Conservation (phyloP, 2,113 vertebrate species). For the Varanus komodoensis region DNA sequence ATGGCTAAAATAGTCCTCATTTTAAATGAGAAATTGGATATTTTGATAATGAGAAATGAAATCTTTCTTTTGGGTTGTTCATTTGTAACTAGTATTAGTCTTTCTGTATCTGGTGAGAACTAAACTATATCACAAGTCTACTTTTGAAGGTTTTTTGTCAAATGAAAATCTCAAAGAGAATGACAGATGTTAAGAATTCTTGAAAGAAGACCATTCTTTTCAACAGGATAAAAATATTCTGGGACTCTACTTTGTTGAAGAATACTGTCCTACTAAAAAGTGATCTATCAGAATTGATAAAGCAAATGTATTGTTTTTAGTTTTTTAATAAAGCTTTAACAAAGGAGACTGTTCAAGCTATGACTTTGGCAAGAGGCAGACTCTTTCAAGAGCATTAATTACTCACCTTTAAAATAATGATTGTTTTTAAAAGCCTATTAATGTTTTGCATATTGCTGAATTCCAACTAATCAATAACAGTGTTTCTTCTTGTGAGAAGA, state of each 20-base stretch:
- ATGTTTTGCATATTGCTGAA: background rate
- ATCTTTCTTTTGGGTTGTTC: background rate
- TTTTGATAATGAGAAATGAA: background rate
- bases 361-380: background rate
- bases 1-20: background rate
- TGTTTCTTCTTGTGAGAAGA: too few species aligned
- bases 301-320: background rate
- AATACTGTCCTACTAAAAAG: constrained; percentile 42
- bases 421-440: background rate
- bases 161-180: constrained; percentile 42
- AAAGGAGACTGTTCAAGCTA: constrained; percentile 44
- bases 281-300: constrained; percentile 20
- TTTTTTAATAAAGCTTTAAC: background rate
- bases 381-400: constrained; percentile 28
- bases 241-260: constrained; percentile 11
- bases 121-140: constrained; percentile 36
- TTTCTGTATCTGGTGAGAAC: background rate
- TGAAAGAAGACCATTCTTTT: constrained; percentile 24
- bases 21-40: background rate
- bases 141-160: constrained; percentile 49
- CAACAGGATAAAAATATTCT: background rate
- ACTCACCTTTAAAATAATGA: constrained; percentile 40
- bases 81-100: background rate
- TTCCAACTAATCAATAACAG: background rate
- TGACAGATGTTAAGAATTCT: constrained; percentile 59